Conservation (phyloP, 2,797 vertebrate species). For the Paedocypris micromegethes region DNA sequence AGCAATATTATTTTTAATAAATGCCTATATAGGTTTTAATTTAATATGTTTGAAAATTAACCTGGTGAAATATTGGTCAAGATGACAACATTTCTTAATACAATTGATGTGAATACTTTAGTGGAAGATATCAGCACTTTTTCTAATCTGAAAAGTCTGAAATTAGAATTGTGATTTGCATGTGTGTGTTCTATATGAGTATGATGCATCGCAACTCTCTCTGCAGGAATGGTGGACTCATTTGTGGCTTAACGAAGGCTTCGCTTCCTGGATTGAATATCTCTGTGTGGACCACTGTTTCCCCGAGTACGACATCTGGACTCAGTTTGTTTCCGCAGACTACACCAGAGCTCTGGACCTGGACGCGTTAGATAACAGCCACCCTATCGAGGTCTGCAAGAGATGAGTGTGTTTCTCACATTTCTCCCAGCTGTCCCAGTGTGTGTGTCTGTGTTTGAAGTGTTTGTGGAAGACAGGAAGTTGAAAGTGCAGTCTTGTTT, state of each 20-base stretch:
- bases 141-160: no score
- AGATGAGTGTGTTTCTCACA: not conserved
- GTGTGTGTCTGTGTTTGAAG: conserved; percentile 9
- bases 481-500: conserved; percentile 19
- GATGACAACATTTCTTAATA: no score
- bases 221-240: conserved; percentile 98
- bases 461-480: conserved; percentile 9
- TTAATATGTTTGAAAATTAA: no score
- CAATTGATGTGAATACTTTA: no score
- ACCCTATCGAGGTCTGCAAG: conserved; percentile 88
- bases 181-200: not conserved
- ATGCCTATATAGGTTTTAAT: no score
- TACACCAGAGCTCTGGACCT: conserved; percentile 95
- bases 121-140: no score
- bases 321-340: conserved; percentile 96
- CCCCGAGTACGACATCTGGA: conserved; percentile 99
- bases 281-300: conserved; percentile 98
- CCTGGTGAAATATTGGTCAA: no score
- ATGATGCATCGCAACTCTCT: not conserved
- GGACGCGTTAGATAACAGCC: conserved; percentile 96
- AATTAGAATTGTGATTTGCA: not conserved
- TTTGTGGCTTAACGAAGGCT: conserved; percentile 97
- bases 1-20: no score
- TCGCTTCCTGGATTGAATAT: conserved; percentile 98
- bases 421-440: not conserved